Base-by-base conservation (phyloP, 2,113 vertebrate species). In the Triplophysa dalaica region DNA sequence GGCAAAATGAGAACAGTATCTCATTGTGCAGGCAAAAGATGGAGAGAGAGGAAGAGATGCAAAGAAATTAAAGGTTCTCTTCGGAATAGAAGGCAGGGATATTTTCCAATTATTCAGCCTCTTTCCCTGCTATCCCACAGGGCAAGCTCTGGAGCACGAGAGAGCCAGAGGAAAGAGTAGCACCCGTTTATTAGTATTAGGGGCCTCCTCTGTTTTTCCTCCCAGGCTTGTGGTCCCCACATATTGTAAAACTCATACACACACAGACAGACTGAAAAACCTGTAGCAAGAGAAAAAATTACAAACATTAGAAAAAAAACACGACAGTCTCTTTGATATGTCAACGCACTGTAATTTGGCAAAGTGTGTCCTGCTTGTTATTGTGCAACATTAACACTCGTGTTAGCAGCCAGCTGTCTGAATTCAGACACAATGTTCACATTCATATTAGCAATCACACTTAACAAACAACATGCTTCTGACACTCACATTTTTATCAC, bases 91-190 rank as follows among this genome's bases (percentile, higher is more conserved):
- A 63, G 48, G 86, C 85, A 83, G 86, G 86, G 88, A 89, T 90
- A 88, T 91, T 93, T 92, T 88, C 89, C 92, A 91, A 91, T 92
- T 90, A 91, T 82, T 86, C 85, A 76, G 56, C 87, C 81, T 84
- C 80, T 50, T 82, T 84, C 77, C 64, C 83, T 83, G 78, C 81
- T 81, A 77, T 89, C 88, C 86, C 85, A 43, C 22, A 82, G 88
- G 86, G 87, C 84, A 83, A 73, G 62, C 89, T 86, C 83, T 81
- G 74, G 81, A 81, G 84, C 85, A 63, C 56, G 13, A 70, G 61
- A 72, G 77, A 83, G 73, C 70, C 63, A 33, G 61, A 75, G 87
- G 81, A 78, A 64, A 85, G 84, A 92, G 88, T 90, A 77, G 24
- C 85, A 82, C 87, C 87, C 63, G 77, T 89, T 93, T 89, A 90